Evolutionary conservation across 2,797 vertebrate species (phyloP).

Genomic region (Sebastes baramenuke): DNA sequence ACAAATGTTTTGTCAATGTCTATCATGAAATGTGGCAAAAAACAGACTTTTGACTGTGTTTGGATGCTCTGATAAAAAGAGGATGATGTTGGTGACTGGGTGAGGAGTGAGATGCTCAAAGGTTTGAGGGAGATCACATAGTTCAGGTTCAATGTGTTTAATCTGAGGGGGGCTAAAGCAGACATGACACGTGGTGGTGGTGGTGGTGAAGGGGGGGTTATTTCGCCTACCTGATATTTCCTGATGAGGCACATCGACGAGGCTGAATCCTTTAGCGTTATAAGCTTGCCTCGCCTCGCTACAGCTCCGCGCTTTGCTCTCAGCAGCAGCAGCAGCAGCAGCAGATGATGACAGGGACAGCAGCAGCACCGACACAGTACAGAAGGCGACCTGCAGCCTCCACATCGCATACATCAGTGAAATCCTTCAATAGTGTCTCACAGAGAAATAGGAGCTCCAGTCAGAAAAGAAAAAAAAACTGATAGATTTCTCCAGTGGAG

Average conservation of each 20-base stretch:
- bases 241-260: constrained; percentile 90
- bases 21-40: neutral
- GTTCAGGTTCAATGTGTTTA: neutral
- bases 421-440: constrained; percentile 69
- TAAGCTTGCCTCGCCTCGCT: constrained; percentile 93
- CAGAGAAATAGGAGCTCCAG: constrained; percentile 50
- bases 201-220: neutral
- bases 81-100: neutral
- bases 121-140: neutral
- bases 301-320: constrained; percentile 92
- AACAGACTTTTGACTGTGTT: neutral
- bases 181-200: constrained; percentile 42
- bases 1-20: constrained; percentile 5
- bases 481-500: constrained; percentile 41
- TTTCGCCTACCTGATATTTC: constrained; percentile 90
- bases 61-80: neutral
- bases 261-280: constrained; percentile 91
- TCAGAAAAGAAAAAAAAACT: neutral
- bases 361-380: constrained; percentile 78
- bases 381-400: constrained; percentile 81
- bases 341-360: constrained; percentile 65
- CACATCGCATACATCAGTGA: constrained; percentile 82
- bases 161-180: too few relatives aligned
- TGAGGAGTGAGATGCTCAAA: neutral
- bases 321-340: constrained; percentile 72